These are phyloP conservation scores for Toxotes jaculatrix DNA, from an alignment of 2,113 vertebrate species.

Conservation along the genomic window DNA sequence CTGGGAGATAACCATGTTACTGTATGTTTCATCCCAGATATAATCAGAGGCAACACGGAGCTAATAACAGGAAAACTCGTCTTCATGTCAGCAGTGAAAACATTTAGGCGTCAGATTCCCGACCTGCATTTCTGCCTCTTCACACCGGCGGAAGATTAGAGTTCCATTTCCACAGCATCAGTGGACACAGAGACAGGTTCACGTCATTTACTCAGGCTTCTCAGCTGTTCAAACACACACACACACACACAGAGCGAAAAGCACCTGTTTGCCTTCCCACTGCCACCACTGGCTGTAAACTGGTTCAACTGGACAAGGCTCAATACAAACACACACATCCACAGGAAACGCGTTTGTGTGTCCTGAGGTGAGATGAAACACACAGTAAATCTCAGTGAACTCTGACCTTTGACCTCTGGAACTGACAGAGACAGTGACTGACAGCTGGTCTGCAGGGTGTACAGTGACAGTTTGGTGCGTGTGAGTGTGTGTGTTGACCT, in stretches of 20 bases:
- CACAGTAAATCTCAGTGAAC: background rate
- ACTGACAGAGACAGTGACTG: conserved; percentile 16
- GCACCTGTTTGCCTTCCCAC: conserved; percentile 12
- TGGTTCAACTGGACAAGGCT: background rate
- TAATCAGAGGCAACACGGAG: background rate
- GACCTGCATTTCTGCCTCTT: background rate
- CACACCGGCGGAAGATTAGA: background rate
- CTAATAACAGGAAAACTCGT: no score
- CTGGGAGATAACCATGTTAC: background rate
- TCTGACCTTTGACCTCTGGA: background rate
- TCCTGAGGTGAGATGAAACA: background rate
- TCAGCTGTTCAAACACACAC: conserved; percentile 30
- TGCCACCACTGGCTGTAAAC: conserved; percentile 7
- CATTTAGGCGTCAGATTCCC: background rate
- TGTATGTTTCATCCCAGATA: background rate
- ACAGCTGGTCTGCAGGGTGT: conserved; percentile 40
- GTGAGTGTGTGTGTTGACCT: conserved; percentile 21
- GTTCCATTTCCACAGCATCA: no score
- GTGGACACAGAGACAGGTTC: background rate
- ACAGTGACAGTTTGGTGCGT: conserved; percentile 4
- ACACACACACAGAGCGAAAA: background rate
- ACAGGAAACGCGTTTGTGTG: background rate
- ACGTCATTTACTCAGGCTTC: background rate
- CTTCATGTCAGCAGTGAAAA: no score
- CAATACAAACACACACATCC: background rate